Conservation (phyloP, 92 coral and sea anemone genomes). For the Pocillopora grandis region DNA sequence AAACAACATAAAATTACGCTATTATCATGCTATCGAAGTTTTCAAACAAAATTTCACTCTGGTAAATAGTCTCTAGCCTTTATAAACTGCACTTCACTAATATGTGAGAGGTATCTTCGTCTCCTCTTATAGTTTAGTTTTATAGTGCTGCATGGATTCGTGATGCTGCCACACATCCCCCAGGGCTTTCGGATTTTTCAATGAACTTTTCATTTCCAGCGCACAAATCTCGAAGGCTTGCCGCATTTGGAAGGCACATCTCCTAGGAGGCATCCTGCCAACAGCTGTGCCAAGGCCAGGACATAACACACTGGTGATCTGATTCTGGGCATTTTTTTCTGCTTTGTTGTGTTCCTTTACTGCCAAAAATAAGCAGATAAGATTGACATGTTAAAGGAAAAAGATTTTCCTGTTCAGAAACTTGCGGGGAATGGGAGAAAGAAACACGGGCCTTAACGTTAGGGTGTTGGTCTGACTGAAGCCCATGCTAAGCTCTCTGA, state of each 20-base stretch:
- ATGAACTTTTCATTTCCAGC: conserved; percentile 37
- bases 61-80: too few species aligned
- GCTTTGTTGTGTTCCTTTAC: conserved; percentile 61
- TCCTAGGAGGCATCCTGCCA: conserved; percentile 63
- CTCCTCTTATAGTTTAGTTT: too few species aligned
- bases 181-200: conserved; percentile 50
- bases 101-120: too few species aligned
- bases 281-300: conserved; percentile 81
- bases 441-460: too few species aligned
- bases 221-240: conserved; percentile 71
- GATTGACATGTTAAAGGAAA: not conserved
- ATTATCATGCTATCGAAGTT: not conserved
- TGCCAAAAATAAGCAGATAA: conserved; percentile 11
- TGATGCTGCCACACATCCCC: conserved; percentile 46
- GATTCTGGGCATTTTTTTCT: conserved; percentile 18
- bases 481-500: too few species aligned
- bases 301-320: conserved; percentile 71
- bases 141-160: conserved; percentile 35
- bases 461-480: too few species aligned
- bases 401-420: too few species aligned
- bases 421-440: too few species aligned
- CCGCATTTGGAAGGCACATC: conserved; percentile 78
- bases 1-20: too few species aligned
- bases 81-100: too few species aligned
- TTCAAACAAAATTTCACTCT: not conserved